phyloP scores from a whole-genome alignment of 1,140 invertebrate species.

The Myzus persicae region DNA sequence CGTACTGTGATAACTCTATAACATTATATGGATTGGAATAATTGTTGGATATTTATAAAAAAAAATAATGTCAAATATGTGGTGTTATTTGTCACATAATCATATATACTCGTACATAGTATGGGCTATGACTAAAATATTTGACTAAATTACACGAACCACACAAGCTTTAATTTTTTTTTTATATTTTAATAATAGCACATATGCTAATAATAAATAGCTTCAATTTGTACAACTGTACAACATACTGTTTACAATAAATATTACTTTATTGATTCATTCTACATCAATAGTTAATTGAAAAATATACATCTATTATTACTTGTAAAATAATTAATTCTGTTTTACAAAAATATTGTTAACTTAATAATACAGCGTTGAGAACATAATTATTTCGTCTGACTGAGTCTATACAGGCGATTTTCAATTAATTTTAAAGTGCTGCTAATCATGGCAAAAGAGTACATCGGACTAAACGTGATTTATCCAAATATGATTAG shows the following conservation, averaged over 20 bases:
- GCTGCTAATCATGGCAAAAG: neutral
- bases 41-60: neutral
- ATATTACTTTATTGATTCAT: neutral
- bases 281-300: neutral
- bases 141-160: neutral
- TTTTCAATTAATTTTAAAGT: neutral
- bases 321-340: neutral
- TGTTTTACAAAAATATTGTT: neutral
- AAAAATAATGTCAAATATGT: neutral
- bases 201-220: neutral
- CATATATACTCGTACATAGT: too few species aligned
- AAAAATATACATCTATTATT: neutral
- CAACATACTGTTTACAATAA: neutral
- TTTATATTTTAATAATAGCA: neutral
- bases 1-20: neutral
- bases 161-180: neutral
- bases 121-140: too few species aligned
- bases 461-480: neutral
- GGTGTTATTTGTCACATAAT: neutral
- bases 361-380: neutral
- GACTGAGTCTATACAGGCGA: neutral
- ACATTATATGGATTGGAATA: neutral
- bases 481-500: neutral
- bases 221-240: neutral
- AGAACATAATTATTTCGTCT: neutral